A percentile compares a stretch with the other conserved stretches of the same genome.
Conservation (phyloP, 2,888 invertebrate species). For the Caenorhabditis auriculariae region DNA sequence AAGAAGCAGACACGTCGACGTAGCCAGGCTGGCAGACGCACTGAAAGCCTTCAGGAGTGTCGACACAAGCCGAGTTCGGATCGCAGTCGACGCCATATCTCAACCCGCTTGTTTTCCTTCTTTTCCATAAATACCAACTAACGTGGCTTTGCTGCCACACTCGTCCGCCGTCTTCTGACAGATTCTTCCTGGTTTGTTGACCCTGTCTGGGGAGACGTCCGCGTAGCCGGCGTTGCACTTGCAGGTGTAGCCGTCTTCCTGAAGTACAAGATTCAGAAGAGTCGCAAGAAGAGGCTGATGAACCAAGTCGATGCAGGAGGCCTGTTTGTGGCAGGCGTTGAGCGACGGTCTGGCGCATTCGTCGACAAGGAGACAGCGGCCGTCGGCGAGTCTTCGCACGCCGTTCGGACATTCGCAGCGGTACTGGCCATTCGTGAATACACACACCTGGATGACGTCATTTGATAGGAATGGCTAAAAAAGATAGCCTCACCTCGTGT, state of each 20-base stretch:
- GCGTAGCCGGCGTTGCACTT: slow-evolving; percentile 49
- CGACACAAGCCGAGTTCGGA: slow-evolving; percentile 53
- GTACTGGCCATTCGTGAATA: slow-evolving; percentile 53
- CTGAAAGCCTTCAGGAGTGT: slow-evolving; percentile 55
- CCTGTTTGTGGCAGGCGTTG: slow-evolving; percentile 49
- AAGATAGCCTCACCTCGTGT: slow-evolving; percentile 32
- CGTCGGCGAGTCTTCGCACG: slow-evolving; percentile 41
- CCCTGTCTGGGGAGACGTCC: slow-evolving; percentile 51
- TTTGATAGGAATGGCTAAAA: background rate
- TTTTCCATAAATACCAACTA: background rate
- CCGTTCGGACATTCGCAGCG: slow-evolving; percentile 52
- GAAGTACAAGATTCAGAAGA: background rate
- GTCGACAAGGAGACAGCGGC: slow-evolving; percentile 47
- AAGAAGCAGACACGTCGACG: slow-evolving; percentile 51
- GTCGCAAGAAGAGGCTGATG: background rate
- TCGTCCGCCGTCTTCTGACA: slow-evolving; percentile 56
- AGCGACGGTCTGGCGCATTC: slow-evolving; percentile 48
- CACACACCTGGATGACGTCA: slow-evolving; percentile 39
- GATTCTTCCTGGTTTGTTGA: slow-evolving; percentile 50
- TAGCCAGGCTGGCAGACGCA: slow-evolving; percentile 57
- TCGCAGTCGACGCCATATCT: slow-evolving; percentile 57
- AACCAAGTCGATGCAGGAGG: slow-evolving; percentile 46
- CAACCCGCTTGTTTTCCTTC: background rate
- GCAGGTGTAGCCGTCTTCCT: slow-evolving; percentile 53
- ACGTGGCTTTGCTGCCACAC: slow-evolving; percentile 43